Evolutionary conservation across 2,797 vertebrate genomes (phyloP), one percentile per base, ranked within the genome.

Genomic region (Oceanodroma leucorhoa): DNA sequence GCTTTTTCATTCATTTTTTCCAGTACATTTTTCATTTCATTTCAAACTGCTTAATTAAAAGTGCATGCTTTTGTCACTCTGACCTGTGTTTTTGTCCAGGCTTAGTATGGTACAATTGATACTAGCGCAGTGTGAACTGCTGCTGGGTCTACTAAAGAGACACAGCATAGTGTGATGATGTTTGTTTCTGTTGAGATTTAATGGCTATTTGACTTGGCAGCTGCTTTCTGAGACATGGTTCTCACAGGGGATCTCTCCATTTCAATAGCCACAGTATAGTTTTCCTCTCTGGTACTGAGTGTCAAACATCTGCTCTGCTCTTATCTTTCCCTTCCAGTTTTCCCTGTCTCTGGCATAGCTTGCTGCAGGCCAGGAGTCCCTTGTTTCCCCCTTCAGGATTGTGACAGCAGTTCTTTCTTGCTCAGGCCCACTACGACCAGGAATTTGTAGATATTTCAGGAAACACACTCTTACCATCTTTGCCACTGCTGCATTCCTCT

Each of bases 171-270:
- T 69, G 81, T 0, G 18, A 66, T 88, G 85, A 91, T 94, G 83
- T 82, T 94, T 95, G 94, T 72, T 96, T 94, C 94, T 96, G 94
- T 87, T 94, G 94, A 93, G 90, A 94, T 96, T 94, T 96, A 97
- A 97, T 94, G 93, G 55, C 83, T 96, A 86, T 96, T 93, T 91
- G 83, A 90, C 94, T 93, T 96, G 95, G 95, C 94, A 97, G 77
- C 66, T 94, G 91, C 85, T 92, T 89, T 93, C 91, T 76, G 73
- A 94, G 85, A 91, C 94, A 65, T 73, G 40, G 36, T 82, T 96
- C 85, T 96, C 95, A 88, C 93, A 91, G 95, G 96, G 91, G 76
- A 94, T 93, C 80, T 90, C 89, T 96, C 85, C n/a, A 84, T 94
- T 97, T 91, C 95, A 88, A 73, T 93, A 95, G 54, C 69, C 43